These are phyloP conservation scores for Microdon myrmicae DNA, from an alignment of 2,888 invertebrate species.

Conservation along the genomic window DNA sequence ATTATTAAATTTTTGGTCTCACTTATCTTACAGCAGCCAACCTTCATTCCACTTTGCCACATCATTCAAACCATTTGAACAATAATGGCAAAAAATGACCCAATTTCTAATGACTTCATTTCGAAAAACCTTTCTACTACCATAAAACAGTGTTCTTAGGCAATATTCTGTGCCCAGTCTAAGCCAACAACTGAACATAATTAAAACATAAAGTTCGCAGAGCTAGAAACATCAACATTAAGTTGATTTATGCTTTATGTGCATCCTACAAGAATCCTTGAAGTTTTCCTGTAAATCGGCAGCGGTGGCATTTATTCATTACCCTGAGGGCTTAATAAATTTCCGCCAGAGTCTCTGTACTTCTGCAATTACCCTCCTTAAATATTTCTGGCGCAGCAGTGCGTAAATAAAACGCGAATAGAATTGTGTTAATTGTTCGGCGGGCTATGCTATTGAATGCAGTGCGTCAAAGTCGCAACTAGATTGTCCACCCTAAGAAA, in stretches of 20 bases:
- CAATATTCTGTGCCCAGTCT: no score
- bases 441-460: conserved; percentile 12
- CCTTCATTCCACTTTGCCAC: no score
- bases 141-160: no score
- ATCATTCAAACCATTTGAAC: no score
- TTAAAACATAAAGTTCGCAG: not conserved
- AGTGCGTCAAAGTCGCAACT: conserved; percentile 6
- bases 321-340: conserved; percentile 48
- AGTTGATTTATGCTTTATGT: conserved; percentile 40
- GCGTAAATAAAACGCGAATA: conserved; percentile 49
- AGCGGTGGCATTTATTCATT: conserved; percentile 41
- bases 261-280: conserved; percentile 28
- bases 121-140: no score
- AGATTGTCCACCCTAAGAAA: conserved; percentile 11
- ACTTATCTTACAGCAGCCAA: no score
- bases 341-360: conserved; percentile 38
- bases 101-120: no score
- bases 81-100: no score
- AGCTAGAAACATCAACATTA: conserved; percentile 24
- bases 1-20: no score
- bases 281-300: conserved; percentile 30
- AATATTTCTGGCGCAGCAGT: conserved; percentile 42
- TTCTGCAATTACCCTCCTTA: conserved; percentile 48
- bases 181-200: not conserved
- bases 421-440: conserved; percentile 48